phyloP scores from a whole-genome alignment of 2,113 vertebrate genomes.

The Lates calcarifer region DNA sequence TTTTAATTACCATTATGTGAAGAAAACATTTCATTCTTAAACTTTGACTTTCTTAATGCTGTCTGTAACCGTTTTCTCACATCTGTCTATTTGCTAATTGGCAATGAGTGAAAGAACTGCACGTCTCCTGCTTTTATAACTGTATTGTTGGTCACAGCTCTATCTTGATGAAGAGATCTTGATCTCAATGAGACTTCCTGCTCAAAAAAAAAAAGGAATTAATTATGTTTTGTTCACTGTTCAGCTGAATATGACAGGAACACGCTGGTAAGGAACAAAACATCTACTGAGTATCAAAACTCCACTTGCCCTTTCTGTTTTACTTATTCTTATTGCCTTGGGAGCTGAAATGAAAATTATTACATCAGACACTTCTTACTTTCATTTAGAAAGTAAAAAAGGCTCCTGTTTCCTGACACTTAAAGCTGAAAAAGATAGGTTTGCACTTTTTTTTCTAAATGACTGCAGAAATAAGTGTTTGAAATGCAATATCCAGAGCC shows the following conservation, averaged over 20 bases:
- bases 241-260: conserved; percentile 24
- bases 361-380: conserved; percentile 24
- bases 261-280: conserved; percentile 16
- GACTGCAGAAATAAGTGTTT: not conserved
- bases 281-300: conserved; percentile 13
- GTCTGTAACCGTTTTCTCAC: conserved; percentile 17
- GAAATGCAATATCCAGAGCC: not conserved
- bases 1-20: conserved; percentile 31
- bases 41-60: conserved; percentile 41
- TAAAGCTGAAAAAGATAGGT: not conserved
- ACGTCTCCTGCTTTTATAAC: not conserved
- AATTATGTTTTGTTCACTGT: conserved; percentile 40
- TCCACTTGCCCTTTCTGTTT: conserved; percentile 19
- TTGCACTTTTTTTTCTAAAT: not conserved
- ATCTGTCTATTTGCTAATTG: conserved; percentile 48
- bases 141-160: conserved; percentile 16
- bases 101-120: not conserved
- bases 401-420: conserved; percentile 14
- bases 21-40: conserved; percentile 5
- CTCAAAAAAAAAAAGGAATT: conserved; percentile 7
- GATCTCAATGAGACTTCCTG: conserved; percentile 13
- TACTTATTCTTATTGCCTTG: conserved; percentile 24
- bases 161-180: conserved; percentile 13
- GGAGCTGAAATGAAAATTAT: conserved; percentile 26
- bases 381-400: conserved; percentile 27